These are phyloP conservation scores for Bactericera cockerelli DNA, from an alignment of 1,140 invertebrate species.

Conservation along the genomic window DNA sequence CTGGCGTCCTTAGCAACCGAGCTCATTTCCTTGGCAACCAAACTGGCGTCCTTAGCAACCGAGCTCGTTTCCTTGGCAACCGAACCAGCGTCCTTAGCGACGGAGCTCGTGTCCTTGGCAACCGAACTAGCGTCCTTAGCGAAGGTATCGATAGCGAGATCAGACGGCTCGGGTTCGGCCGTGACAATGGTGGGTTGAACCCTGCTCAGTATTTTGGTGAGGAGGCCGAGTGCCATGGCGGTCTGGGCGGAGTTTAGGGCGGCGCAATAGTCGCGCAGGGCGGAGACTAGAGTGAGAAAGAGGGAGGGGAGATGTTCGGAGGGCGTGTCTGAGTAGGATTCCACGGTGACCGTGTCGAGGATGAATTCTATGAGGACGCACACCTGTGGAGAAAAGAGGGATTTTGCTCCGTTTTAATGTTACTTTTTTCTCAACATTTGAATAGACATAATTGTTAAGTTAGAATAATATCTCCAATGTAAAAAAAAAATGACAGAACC, in stretches of 20 bases:
- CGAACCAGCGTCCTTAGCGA: too few relatives aligned
- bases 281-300: constrained; percentile 45
- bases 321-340: constrained; percentile 64
- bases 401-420: too few relatives aligned
- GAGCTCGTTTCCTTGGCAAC: too few relatives aligned
- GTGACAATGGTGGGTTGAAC: constrained; percentile 41
- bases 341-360: constrained; percentile 59
- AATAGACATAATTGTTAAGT: too few relatives aligned
- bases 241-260: constrained; percentile 45
- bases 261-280: constrained; percentile 40
- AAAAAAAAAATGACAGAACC: too few relatives aligned
- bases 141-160: neutral
- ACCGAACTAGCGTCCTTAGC: too few relatives aligned
- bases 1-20: too few relatives aligned
- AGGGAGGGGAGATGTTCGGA: constrained; percentile 60
- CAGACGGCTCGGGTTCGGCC: neutral
- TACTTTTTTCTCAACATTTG: too few relatives aligned
- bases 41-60: too few relatives aligned
- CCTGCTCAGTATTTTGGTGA: constrained; percentile 57
- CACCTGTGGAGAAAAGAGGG: constrained; percentile 35
- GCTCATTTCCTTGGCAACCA: too few relatives aligned
- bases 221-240: constrained; percentile 44
- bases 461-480: too few relatives aligned
- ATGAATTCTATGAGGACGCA: constrained; percentile 62
- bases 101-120: too few relatives aligned